Conservation (phyloP, 2,113 vertebrate species). For the Laticauda colubrina region DNA sequence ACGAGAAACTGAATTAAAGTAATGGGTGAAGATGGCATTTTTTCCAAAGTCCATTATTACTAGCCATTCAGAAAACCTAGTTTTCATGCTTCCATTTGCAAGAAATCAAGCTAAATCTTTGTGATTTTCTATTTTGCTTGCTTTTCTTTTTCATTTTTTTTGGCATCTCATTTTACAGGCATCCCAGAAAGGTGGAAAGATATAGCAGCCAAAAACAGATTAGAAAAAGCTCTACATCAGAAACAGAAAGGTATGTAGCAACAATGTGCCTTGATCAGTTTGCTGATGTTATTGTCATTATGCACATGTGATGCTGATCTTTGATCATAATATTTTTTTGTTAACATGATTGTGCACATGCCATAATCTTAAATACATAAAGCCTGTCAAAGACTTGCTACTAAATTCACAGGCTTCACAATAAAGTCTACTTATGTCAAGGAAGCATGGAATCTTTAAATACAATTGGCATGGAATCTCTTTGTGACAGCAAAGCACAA, state of each 20-base stretch:
- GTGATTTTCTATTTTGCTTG: conserved; percentile 55
- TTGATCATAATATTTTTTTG: neutral
- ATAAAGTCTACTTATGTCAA: neutral
- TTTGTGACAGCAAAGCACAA: neutral
- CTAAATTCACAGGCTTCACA: neutral
- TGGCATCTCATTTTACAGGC: conserved; percentile 80
- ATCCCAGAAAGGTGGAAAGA: conserved; percentile 87
- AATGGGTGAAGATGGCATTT: neutral
- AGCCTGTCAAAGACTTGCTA: neutral
- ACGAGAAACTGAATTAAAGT: neutral
- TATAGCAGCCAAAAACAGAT: conserved; percentile 84
- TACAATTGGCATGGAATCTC: neutral
- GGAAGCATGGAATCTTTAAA: neutral
- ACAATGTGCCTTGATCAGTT: neutral
- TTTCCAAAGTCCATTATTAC: conserved; percentile 14
- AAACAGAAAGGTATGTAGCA: conserved; percentile 80
- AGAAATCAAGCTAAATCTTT: conserved; percentile 46
- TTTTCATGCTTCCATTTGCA: conserved; percentile 50
- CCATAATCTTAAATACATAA: accelerated
- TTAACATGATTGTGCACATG: neutral
- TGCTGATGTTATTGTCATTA: neutral
- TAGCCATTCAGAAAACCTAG: conserved; percentile 34
- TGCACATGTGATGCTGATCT: neutral
- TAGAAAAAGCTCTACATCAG: conserved; percentile 81
- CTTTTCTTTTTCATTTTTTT: conserved; percentile 65